Evolutionary conservation across 2,888 invertebrate species (phyloP).

Genomic region (Melikaiella ostensackeni): DNA sequence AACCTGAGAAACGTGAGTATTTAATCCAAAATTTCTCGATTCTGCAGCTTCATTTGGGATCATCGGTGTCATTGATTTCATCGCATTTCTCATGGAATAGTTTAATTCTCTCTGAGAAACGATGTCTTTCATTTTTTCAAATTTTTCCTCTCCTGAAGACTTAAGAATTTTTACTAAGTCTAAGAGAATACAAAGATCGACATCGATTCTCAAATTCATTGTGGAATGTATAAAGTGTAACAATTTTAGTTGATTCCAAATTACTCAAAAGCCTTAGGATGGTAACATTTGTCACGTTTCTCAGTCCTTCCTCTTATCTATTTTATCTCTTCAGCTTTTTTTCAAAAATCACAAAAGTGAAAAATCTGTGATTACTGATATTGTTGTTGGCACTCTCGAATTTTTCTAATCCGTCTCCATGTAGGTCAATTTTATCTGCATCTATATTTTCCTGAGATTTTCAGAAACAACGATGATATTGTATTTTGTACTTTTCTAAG

Average conservation of each 20-base stretch:
- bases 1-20: constrained; percentile 79
- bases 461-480: constrained; percentile 44
- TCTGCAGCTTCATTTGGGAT: constrained; percentile 1
- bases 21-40: constrained; percentile 18
- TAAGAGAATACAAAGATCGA: not conserved
- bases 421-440: constrained; percentile 1
- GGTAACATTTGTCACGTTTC: not conserved
- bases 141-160: not conserved
- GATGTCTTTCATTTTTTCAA: not conserved
- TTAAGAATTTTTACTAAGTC: not conserved
- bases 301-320: not conserved
- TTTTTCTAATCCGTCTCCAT: constrained; percentile 31
- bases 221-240: not conserved
- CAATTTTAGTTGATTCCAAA: not conserved
- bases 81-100: constrained; percentile 16
- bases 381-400: not conserved
- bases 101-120: not conserved
- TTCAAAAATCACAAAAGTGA: not conserved
- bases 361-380: constrained; percentile 28
- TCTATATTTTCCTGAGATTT: constrained; percentile 23
- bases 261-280: not conserved
- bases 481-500: constrained; percentile 75
- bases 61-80: constrained; percentile 7
- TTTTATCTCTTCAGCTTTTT: not conserved
- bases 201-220: not conserved